phyloP scores from a whole-genome alignment of 2,797 vertebrate species.

The Botia kubotai region DNA sequence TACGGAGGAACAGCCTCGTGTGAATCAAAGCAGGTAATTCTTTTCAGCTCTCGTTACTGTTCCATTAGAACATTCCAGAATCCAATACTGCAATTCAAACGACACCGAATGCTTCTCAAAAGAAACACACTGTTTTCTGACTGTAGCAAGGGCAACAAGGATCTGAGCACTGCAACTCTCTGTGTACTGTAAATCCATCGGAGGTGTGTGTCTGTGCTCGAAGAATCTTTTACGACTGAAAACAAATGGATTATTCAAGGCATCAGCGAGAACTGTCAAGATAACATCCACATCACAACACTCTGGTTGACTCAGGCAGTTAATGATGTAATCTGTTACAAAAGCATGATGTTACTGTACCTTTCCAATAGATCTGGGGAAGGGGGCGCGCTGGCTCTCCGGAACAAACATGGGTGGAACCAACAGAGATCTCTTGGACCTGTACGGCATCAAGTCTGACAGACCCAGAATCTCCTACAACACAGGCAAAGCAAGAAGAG shows the following conservation, averaged over 20 bases:
- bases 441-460: conserved; percentile 76
- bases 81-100: not conserved
- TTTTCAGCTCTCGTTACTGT: conserved; percentile 8
- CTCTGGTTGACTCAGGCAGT: not conserved
- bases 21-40: not conserved
- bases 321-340: not conserved
- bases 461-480: conserved; percentile 85
- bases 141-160: not conserved
- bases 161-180: not conserved
- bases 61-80: not conserved
- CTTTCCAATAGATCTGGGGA: conserved; percentile 89
- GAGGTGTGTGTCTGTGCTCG: not conserved
- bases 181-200: not conserved
- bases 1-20: not conserved
- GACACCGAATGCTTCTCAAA: not conserved
- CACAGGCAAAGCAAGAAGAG: conserved; percentile 5
- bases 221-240: not conserved
- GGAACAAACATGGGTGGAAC: conserved; percentile 88
- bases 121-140: not conserved
- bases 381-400: conserved; percentile 92
- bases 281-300: not conserved
- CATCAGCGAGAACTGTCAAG: conserved; percentile 10
- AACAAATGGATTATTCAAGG: not conserved
- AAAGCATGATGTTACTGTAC: conserved; percentile 75
- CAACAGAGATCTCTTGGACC: conserved; percentile 90